phyloP scores from a whole-genome alignment of 2,797 vertebrate species.

The Anguilla anguilla region DNA sequence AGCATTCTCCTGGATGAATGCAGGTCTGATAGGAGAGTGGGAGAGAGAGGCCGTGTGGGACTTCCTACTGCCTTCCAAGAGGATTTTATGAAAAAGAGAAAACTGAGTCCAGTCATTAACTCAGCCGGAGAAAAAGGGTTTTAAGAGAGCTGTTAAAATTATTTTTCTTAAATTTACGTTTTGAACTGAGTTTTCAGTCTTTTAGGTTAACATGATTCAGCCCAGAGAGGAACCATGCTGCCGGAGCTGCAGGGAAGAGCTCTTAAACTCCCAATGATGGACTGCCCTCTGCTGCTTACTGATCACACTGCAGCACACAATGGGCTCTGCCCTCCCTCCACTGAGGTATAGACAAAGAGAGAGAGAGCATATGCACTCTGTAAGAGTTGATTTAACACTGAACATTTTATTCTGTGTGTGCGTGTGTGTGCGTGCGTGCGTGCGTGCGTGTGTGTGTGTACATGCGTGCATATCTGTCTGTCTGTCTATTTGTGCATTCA shows the following conservation, averaged over 20 bases:
- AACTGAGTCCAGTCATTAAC: not conserved
- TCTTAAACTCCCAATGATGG: not conserved
- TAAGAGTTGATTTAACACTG: too few species aligned
- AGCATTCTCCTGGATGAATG: not conserved
- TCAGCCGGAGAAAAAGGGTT: not conserved
- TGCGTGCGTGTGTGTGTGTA: not conserved
- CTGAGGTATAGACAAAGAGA: not conserved
- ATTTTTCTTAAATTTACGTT: not conserved
- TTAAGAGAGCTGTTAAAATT: not conserved
- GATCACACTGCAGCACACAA: not conserved
- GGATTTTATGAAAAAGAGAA: not conserved
- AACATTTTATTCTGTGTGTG: not conserved
- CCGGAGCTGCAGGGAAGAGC: not conserved
- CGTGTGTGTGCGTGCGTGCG: not conserved
- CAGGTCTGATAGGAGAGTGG: not conserved
- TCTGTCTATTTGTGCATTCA: not conserved
- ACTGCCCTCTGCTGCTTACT: constrained; percentile 6
- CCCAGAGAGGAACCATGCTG: not conserved
- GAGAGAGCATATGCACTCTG: too few species aligned
- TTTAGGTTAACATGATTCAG: not conserved
- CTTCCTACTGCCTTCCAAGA: not conserved
- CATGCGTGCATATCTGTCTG: not conserved
- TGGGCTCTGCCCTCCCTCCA: not conserved
- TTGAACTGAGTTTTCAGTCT: not conserved
- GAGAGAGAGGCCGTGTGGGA: not conserved